Conservation (phyloP, 1,140 invertebrate genomes). For the Drosophila mayri region DNA sequence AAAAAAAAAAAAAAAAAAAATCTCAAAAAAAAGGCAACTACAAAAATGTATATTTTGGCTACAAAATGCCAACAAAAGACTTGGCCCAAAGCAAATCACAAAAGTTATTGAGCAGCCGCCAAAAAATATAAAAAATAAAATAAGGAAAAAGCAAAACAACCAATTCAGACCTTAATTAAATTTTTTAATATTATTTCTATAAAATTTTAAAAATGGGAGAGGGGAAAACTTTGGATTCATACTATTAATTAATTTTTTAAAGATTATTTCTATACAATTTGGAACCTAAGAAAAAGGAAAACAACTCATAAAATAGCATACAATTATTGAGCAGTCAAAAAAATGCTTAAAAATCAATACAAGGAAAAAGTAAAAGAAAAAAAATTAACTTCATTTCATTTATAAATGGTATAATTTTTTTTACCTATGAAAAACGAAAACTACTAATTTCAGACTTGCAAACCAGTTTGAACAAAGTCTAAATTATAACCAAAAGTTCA, state of each 20-base stretch:
- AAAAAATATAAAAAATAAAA: slow-evolving; percentile 4
- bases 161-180: too few species aligned
- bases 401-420: too few species aligned
- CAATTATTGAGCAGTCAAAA: slow-evolving; percentile 26
- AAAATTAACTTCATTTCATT: too few species aligned
- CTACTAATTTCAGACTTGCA: too few species aligned
- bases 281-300: too few species aligned
- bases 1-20: slow-evolving; percentile 13
- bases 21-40: slow-evolving; percentile 26
- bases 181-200: too few species aligned
- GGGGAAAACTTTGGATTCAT: too few species aligned
- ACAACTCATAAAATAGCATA: background rate
- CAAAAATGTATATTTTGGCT: slow-evolving; percentile 51
- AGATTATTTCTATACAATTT: too few species aligned
- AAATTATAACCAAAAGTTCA: background rate
- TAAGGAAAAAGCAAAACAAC: background rate
- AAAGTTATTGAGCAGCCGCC: slow-evolving; percentile 24
- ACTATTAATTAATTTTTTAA: too few species aligned
- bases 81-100: slow-evolving; percentile 3
- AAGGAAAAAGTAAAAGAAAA: slow-evolving; percentile 1
- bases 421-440: too few species aligned
- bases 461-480: background rate
- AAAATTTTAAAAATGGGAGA: too few species aligned
- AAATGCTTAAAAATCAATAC: slow-evolving; percentile 11
- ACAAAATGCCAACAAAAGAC: slow-evolving; percentile 71